phyloP scores from a whole-genome alignment of 2,797 vertebrate genomes.

The Poecilia gillii region DNA sequence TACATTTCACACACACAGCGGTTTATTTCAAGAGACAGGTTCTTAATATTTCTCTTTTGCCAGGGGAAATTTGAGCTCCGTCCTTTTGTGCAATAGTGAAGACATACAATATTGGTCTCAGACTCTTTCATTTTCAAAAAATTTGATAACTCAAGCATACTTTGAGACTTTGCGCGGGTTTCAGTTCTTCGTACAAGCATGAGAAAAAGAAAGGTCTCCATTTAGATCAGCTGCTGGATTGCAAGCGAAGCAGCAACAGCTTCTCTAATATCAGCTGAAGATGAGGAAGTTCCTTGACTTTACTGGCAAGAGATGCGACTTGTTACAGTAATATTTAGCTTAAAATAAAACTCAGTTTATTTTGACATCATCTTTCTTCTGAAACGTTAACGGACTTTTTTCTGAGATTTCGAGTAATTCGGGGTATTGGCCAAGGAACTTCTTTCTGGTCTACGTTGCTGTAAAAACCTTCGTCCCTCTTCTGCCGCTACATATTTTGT shows the following conservation, averaged over 20 bases:
- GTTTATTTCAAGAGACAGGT: neutral
- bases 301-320: slow-evolving; percentile 16
- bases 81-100: neutral
- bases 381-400: neutral
- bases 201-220: slow-evolving; percentile 7
- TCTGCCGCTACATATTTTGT: neutral
- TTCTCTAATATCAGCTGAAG: neutral
- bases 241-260: slow-evolving; percentile 25
- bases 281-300: slow-evolving; percentile 39
- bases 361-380: slow-evolving; percentile 3
- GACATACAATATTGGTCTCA: slow-evolving; percentile 3
- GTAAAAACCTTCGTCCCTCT: neutral
- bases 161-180: slow-evolving; percentile 15
- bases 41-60: neutral
- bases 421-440: neutral
- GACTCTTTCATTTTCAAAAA: slow-evolving; percentile 9
- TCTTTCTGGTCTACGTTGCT: neutral
- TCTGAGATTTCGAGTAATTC: neutral
- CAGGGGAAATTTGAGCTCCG: neutral
- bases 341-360: neutral
- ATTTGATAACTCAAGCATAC: neutral
- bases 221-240: neutral
- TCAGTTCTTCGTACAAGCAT: slow-evolving; percentile 17
- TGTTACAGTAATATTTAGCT: slow-evolving; percentile 45
- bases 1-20: neutral